phyloP scores from a whole-genome alignment of 2,888 invertebrate genomes.

The Phytoseiulus persimilis region DNA sequence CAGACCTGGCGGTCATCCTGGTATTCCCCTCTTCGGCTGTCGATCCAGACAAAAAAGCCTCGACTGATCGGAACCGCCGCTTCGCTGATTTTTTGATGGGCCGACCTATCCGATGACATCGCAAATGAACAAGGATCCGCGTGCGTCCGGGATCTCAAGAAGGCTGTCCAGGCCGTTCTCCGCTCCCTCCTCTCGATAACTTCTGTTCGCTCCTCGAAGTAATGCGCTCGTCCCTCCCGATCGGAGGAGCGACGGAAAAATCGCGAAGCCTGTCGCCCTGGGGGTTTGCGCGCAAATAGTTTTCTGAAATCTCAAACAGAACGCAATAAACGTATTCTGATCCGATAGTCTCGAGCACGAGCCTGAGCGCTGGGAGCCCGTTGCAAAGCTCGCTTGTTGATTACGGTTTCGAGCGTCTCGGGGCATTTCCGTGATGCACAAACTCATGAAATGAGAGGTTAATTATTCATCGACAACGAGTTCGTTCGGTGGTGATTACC shows the following conservation, averaged over 20 bases:
- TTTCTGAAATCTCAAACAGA: neutral
- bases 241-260: no score
- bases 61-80: no score
- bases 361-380: neutral
- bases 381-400: neutral
- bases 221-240: no score
- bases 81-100: neutral
- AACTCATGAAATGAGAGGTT: neutral
- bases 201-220: neutral
- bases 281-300: neutral
- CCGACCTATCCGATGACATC: neutral
- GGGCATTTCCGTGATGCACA: neutral
- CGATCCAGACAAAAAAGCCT: no score
- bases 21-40: no score
- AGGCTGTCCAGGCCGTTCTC: neutral
- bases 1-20: no score
- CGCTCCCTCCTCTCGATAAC: neutral
- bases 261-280: no score
- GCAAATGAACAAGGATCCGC: neutral
- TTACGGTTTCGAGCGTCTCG: neutral
- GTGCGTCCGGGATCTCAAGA: no score
- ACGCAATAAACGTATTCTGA: neutral
- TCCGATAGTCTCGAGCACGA: neutral
- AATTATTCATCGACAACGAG: neutral
- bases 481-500: neutral